Base-by-base conservation (phyloP, 2,888 invertebrate species). In the Pristionchus mayeri region DNA sequence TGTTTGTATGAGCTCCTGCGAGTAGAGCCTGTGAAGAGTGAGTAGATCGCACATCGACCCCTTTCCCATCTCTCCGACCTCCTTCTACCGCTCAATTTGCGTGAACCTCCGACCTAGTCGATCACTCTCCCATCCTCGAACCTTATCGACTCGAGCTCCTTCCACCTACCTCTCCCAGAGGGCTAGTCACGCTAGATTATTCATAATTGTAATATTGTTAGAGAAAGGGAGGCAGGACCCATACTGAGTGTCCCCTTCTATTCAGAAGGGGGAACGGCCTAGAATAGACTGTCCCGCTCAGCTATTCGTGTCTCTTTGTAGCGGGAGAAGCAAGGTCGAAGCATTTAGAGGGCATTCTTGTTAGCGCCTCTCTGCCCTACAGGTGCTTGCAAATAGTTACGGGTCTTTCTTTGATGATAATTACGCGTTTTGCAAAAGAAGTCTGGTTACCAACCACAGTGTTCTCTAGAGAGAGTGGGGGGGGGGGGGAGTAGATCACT, bases 191-290 rank as follows among this genome's bases (percentile, higher is more conserved):
- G 7, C 76, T 50, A 50, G 50, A 78, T 78, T 50, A 50, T 78
- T 48, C 76, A 78, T 78, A 78, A 78, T 78, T 78, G 76, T 78
- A 78, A 78, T 50, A 78, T 30, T 48, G 50, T 78, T 78, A 78
- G 76, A 78, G 76, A 34, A n/a, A 18, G 18, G 27, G 21, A 40
- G 48, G 27, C 30, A 34, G 40, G 50, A 16, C 50, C 76, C 76
- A 78, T 78, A 78, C 50, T 78, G 76, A 40, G 76, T 48, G 76
- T 50, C 50, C 50, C 48, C 27, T 21, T 75, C 48, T 50, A 50
- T 50, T 30, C 50, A 78, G 21, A 18, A 18, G 75, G 76, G 30
- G 50, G 76, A 50, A 78, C 76, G 76, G 76, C 50, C 27, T 30
- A 48, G 50, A 50, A 50, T 78, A 78, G 50, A 50, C 76, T 48